phyloP scores from a whole-genome alignment of 2,888 invertebrate species.

The Carabus problematicus region DNA sequence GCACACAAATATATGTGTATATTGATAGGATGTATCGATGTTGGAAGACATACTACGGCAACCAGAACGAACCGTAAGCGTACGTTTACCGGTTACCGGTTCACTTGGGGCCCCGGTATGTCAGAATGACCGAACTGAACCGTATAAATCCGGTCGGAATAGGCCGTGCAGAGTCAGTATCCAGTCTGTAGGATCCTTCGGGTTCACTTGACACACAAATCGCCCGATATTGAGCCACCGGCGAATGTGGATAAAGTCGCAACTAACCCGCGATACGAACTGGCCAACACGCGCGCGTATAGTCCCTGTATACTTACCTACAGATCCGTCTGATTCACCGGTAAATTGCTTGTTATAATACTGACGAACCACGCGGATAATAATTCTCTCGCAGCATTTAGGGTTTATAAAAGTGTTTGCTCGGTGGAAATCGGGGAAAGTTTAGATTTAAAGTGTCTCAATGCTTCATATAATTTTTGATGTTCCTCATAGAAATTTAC shows the following conservation, averaged over 20 bases:
- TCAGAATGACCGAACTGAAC: constrained; percentile 22
- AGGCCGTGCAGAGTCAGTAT: constrained; percentile 15
- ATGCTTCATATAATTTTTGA: too few relatives aligned
- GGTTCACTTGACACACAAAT: constrained; percentile 42
- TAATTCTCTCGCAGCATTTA: too few relatives aligned
- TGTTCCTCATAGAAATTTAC: too few relatives aligned
- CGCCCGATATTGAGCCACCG: constrained; percentile 38
- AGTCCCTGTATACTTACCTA: neutral
- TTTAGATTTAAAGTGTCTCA: too few relatives aligned
- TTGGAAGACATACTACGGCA: too few relatives aligned
- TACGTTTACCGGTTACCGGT: constrained; percentile 24
- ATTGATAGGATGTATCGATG: too few relatives aligned
- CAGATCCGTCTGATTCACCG: neutral
- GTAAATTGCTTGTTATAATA: constrained; percentile 6
- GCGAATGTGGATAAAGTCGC: constrained; percentile 36
- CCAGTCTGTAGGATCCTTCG: constrained; percentile 2
- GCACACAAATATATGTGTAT: too few relatives aligned
- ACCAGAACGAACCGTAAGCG: neutral
- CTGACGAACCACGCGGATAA: too few relatives aligned
- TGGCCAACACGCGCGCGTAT: neutral
- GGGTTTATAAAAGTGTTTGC: too few relatives aligned
- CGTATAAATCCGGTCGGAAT: constrained; percentile 29
- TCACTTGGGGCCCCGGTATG: constrained; percentile 9
- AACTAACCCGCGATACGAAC: constrained; percentile 37
- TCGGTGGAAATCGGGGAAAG: too few relatives aligned